Conservation (phyloP, 37 sponge, comb jelly and placozoan genomes). For the Mnemiopsis leidyi region DNA sequence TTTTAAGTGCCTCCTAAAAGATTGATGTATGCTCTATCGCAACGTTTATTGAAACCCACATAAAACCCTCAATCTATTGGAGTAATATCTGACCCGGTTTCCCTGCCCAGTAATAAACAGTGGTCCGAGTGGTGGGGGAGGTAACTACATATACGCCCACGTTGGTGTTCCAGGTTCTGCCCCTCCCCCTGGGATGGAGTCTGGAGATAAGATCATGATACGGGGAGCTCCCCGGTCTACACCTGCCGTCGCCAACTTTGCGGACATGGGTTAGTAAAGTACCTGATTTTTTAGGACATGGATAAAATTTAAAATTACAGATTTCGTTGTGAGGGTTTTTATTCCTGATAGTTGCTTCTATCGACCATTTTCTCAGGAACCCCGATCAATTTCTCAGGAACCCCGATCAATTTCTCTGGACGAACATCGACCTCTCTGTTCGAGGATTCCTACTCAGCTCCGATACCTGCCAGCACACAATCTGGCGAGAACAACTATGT, state of each 20-base stretch:
- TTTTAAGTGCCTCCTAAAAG: too few species aligned
- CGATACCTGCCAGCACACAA: background rate
- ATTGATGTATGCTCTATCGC: too few species aligned
- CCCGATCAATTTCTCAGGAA: too few species aligned
- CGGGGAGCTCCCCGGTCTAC: background rate
- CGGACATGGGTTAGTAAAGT: constrained; percentile 12
- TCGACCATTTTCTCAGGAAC: too few species aligned
- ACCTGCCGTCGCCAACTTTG: background rate
- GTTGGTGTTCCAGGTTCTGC: background rate
- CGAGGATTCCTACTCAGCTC: background rate
- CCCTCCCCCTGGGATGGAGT: background rate
- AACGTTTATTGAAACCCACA: too few species aligned
- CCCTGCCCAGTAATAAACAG: background rate
- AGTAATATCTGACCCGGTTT: background rate
- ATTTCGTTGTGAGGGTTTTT: too few species aligned
- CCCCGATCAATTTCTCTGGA: background rate
- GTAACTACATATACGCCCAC: background rate
- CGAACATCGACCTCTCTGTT: background rate
- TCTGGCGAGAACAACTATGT: background rate
- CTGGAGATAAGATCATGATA: background rate
- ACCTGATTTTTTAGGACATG: too few species aligned
- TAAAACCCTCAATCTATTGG: too few species aligned
- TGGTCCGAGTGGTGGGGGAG: background rate
- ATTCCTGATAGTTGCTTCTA: too few species aligned
- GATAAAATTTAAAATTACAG: too few species aligned